phyloP scores from a whole-genome alignment of 2,888 invertebrate species.

The Petrolisthes cinctipes region DNA sequence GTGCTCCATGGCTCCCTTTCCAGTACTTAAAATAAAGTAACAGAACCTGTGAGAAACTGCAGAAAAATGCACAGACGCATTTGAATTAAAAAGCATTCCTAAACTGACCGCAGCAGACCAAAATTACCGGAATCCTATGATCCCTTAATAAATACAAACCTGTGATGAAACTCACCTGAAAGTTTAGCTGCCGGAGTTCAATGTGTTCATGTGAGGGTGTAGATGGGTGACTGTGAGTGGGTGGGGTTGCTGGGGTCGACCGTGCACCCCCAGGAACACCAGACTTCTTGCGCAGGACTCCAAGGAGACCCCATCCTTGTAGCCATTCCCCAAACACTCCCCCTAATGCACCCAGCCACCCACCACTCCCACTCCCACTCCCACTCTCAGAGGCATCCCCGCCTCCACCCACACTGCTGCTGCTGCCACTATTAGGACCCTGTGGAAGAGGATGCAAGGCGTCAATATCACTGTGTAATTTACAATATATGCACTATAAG shows the following conservation, averaged over 20 bases:
- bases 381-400: conserved; percentile 35
- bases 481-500: no score
- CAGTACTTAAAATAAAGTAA: no score
- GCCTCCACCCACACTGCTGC: background rate
- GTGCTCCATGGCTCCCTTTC: no score
- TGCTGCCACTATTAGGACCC: background rate
- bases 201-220: conserved; percentile 60
- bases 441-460: background rate
- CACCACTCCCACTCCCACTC: conserved; percentile 18
- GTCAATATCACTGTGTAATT: no score
- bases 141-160: background rate
- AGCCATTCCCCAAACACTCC: conserved; percentile 64
- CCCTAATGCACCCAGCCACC: conserved; percentile 59
- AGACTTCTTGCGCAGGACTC: conserved; percentile 53
- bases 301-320: conserved; percentile 65
- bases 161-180: conserved; percentile 42
- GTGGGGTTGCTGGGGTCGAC: conserved; percentile 58
- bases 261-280: conserved; percentile 44
- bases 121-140: no score
- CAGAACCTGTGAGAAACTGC: no score
- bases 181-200: conserved; percentile 54
- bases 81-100: no score
- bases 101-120: no score
- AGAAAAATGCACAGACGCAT: no score
- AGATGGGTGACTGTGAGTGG: conserved; percentile 52